Base-by-base conservation (phyloP, 2,888 invertebrate genomes). In the Cheilosia vernalis region DNA sequence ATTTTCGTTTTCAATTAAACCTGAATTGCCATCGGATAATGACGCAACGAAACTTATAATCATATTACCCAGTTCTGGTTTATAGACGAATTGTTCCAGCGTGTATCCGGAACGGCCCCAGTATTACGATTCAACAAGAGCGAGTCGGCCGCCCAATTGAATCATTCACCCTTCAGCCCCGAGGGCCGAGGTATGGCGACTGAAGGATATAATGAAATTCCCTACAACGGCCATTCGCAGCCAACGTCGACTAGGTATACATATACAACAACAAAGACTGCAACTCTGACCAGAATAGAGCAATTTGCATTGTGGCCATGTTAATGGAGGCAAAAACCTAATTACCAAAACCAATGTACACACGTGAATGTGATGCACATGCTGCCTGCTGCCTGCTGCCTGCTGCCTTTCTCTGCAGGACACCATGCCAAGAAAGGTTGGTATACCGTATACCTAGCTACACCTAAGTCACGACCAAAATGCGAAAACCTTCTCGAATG, bases 281-380 rank as follows among this genome's bases (percentile, higher is more conserved):
- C 44, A 37, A 64, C 67, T 63, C 44, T 47, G 55, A 40, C 55
- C 66, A 56, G 81, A 85, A 85, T 85, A 74, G 70, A 80, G 84
- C 84, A 85, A 85, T 85, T 85, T 85, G 84, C 80, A 76, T 85
- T 76, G 80, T 70, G 84, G 70, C 66, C 49, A 85, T 80, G 80
- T 81, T 85, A 76, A 81, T 70, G 70, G 76, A 81, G 67, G 80
- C 84, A 79, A 53, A 84, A 85, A 85, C 81, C 84, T 85, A 85
- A 85, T 85, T 80, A 85, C 61, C 70, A 72, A 85, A 84, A 72
- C 84, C 64, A 64, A 80, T 64, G 56, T n/a, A 61, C 51, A 70
- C 55, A 53, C 47, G 37, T 17, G 17, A 6, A 47, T 44, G 51
- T 7, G 60, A 60, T 73, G 61, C 73, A 73, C 37, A 17, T 63